A percentile compares a stretch with the other conserved stretches of the same genome.
Evolutionary conservation across 2,888 invertebrate genomes (phyloP).

Genomic region (Patella ulyssiponensis): DNA sequence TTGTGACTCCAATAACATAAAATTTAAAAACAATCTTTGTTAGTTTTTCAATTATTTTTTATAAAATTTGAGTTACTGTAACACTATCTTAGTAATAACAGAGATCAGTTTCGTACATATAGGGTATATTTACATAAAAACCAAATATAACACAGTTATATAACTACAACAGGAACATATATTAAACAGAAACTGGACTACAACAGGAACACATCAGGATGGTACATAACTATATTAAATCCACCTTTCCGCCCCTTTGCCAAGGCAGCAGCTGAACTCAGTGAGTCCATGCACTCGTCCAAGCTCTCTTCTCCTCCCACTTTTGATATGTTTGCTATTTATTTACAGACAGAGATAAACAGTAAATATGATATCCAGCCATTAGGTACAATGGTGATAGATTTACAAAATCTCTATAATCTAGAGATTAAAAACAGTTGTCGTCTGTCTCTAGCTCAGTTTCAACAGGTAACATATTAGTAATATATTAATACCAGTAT

Average conservation of each 20-base stretch:
- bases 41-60: not conserved
- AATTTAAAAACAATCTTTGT: too few species aligned
- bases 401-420: slow-evolving; percentile 54
- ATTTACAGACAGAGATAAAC: slow-evolving; percentile 44
- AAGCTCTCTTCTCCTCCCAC: not conserved
- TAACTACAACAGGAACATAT: not conserved
- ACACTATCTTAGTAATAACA: too few species aligned
- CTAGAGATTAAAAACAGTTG: slow-evolving; percentile 60
- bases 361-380: slow-evolving; percentile 38
- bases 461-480: slow-evolving; percentile 51
- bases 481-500: too few species aligned
- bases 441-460: slow-evolving; percentile 54
- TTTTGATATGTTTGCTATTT: slow-evolving; percentile 8
- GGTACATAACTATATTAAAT: too few species aligned
- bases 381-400: slow-evolving; percentile 48
- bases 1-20: too few species aligned
- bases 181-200: too few species aligned
- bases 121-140: too few species aligned
- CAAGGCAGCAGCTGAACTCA: not conserved
- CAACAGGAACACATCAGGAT: too few species aligned
- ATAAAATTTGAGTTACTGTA: not conserved
- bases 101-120: not conserved
- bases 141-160: too few species aligned
- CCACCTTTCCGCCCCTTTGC: not conserved
- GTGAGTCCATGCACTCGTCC: slow-evolving; percentile 2